These are phyloP conservation scores for Myotis myotis DNA, from an alignment of 2,797 vertebrate species.

Conservation along the genomic window DNA sequence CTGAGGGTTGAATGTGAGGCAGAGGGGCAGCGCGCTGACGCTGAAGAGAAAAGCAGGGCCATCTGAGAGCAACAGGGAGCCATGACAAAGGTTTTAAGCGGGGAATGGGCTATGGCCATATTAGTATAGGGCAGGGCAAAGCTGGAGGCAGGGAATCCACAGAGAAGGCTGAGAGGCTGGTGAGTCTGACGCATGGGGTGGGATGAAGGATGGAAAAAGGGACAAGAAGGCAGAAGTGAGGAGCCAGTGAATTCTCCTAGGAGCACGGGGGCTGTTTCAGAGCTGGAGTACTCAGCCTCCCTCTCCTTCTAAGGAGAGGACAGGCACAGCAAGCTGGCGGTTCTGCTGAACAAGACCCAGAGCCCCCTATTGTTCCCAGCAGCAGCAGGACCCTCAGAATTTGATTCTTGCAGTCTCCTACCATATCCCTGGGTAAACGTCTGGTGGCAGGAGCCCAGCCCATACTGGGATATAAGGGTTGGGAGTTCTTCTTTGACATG, in stretches of 20 bases:
- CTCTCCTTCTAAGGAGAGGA: neutral
- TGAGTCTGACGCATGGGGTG: neutral
- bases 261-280: neutral
- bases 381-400: neutral
- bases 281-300: neutral
- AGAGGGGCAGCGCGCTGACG: neutral
- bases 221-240: neutral
- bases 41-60: neutral
- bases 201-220: neutral
- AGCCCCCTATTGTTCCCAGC: neutral
- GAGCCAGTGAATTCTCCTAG: neutral
- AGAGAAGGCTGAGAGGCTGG: neutral
- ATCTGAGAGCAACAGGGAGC: neutral
- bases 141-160: neutral
- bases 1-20: neutral
- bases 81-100: neutral
- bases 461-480: too few relatives aligned
- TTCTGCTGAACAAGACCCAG: neutral
- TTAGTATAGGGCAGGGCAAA: neutral
- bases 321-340: neutral
- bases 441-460: neutral
- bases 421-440: neutral
- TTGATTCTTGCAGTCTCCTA: neutral
- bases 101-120: too few relatives aligned
- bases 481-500: neutral